Evolutionary conservation across 2,113 vertebrate species (phyloP), one percentile per base, ranked within the genome.

Genomic region (Crypturellus undulatus): DNA sequence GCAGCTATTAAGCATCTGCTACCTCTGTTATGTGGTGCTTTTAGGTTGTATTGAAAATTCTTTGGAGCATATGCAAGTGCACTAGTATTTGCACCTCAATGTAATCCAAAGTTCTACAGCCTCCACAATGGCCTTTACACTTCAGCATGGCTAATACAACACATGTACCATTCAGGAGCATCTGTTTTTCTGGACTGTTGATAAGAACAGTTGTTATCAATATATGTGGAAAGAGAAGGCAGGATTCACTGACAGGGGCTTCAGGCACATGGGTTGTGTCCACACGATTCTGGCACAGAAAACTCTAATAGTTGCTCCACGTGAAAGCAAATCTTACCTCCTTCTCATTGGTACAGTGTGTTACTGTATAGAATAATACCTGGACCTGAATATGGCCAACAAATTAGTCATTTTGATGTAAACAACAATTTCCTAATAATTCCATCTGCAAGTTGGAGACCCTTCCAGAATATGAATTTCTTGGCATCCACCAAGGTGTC

Each of bases 1-100:
- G 85, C 89, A 96, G 68, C 92, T 92, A 97, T 97, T 96, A 94
- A 95, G 85, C 95, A 97, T 97, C 96, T 97, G 97, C 95, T 95
- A 11, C 88, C 79, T n/a, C 79, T 93, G 49, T 70, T 82, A 94
- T n/a, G 25, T 9, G 76, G 54, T 89, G 64, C 79, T 65, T 92
- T 94, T 96, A 84, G 92, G 54, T 60, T 80, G 47, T 58, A 95
- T 34, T 79, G 76, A 64, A 88, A 64, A 82, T 60, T 91, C 45
- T 68, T 80, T 88, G 75, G 28, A 59, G 72, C 42, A 26, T 26
- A 45, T 24, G 15, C 47, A 56, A 85, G 45, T 14, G 5, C 64
- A 67, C 2, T 76, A 70, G 22, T 59, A 81, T 17, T 79, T 6
- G 26, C 68, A 77, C 70, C 65, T 77, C 65, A 68, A 70, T 5